Percentiles rank a stretch among this genome's conserved stretches.
phyloP scores from a whole-genome alignment of 2,113 vertebrate genomes.

The Sturnus vulgaris region DNA sequence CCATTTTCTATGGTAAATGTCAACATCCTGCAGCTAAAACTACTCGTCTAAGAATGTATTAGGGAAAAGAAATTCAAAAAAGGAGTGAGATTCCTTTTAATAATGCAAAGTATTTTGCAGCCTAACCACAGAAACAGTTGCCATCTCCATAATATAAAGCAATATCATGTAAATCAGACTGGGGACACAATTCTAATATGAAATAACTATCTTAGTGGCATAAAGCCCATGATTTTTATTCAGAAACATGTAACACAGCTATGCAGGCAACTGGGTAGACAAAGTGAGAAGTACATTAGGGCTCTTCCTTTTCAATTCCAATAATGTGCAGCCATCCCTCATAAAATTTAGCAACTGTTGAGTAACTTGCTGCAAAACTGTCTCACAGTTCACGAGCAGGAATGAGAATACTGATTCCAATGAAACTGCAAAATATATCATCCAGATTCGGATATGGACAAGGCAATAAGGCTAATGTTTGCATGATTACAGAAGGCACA shows the following conservation, averaged over 20 bases:
- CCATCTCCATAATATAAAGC: background rate
- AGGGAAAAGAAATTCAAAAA: accelerated
- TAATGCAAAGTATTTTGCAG: background rate
- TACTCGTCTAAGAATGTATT: background rate
- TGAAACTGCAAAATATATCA: background rate
- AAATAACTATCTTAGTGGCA: background rate
- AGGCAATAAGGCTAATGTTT: background rate
- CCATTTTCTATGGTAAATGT: background rate
- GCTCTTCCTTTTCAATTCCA: background rate
- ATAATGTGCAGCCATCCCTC: background rate
- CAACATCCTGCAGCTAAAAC: background rate
- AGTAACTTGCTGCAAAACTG: background rate
- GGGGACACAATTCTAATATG: background rate
- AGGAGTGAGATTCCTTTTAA: background rate
- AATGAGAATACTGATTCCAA: background rate
- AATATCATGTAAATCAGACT: background rate
- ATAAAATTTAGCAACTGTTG: background rate
- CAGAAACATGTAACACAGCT: background rate
- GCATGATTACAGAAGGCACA: background rate
- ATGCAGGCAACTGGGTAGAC: background rate
- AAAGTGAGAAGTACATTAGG: background rate
- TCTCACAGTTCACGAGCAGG: background rate
- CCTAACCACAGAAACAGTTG: background rate
- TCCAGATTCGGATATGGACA: background rate
- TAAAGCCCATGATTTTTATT: background rate